Evolutionary conservation across 2,113 vertebrate species (phyloP), one percentile per base, ranked within the genome.

Genomic region (Diadophis punctatus): DNA sequence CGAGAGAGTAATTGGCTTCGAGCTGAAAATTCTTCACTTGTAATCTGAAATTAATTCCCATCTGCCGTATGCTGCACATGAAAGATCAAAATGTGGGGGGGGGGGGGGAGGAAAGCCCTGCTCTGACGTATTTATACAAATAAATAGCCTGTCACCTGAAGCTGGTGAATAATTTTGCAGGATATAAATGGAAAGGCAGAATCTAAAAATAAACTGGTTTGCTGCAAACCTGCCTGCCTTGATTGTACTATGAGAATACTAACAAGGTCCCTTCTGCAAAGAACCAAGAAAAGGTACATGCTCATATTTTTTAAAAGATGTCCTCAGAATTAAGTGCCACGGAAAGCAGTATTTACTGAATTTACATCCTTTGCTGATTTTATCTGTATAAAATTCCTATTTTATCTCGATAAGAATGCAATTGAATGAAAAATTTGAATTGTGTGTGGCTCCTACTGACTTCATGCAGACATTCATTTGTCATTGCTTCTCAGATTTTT

Each of bases 151-250:
- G 93, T 96, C 98, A 96, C 94, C 96, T 97, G 95, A 96, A 95
- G 95, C 97, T 97, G 97, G 98, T 98, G 98, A 98, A 98, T 98
- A 98, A 98, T 98, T 97, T 97, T 94, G 95, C 97, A 96, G 97
- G 98, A 98, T 99, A 99, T 99, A 99, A 99, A 99, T 98, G 98
- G 98, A 98, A 98, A 98, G 96, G 89, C 48, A 93, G 93, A 93
- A 91, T 96, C 98, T 98, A 98, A 98, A 98, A 98, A 98, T 98
- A 98, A 96, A 95, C 93, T 0, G 6, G 93, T 88, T 94, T 91
- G 96, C 97, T 95, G 97, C 98, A 98, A 98, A 98, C 97, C 98
- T 96, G 98, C 99, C 99, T 99, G 98, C 97, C 97, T 98, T 96
- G 97, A 97, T 98, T 95, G 97, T 98, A 98, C 97, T 97, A 97